A percentile compares a stretch with the other conserved stretches of the same genome.
These are phyloP conservation scores for Steatocranus sp. DNA, from an alignment of 2,797 vertebrate genomes.

Conservation along the genomic window DNA sequence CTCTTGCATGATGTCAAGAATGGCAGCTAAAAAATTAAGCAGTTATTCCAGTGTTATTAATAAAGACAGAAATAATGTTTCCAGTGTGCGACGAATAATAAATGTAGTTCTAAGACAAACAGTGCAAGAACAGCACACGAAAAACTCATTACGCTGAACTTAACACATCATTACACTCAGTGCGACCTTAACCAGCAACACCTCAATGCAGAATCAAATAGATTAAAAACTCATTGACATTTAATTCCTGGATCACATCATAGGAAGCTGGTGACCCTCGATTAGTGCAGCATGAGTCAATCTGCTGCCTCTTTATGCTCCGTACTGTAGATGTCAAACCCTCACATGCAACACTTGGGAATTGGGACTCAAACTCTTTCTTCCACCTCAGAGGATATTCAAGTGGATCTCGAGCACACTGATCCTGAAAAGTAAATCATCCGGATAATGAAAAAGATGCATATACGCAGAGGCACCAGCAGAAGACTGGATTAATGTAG, in stretches of 20 bases:
- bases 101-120: not conserved
- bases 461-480: not conserved
- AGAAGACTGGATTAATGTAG: slow-evolving; percentile 30
- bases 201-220: not conserved
- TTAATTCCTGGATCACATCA: slow-evolving; percentile 31
- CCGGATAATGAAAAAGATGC: slow-evolving; percentile 39
- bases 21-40: slow-evolving; percentile 10
- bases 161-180: slow-evolving; percentile 22
- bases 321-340: slow-evolving; percentile 6
- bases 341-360: not conserved
- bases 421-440: slow-evolving; percentile 38
- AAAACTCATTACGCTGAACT: slow-evolving; percentile 24
- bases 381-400: not conserved
- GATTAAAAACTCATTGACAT: slow-evolving; percentile 54
- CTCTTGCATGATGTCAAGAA: slow-evolving; percentile 8
- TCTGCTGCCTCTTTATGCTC: not conserved
- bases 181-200: slow-evolving; percentile 28
- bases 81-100: not conserved
- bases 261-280: not conserved
- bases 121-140: not conserved
- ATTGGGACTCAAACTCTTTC: not conserved
- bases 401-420: slow-evolving; percentile 4
- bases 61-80: not conserved
- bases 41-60: not conserved
- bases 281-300: not conserved